Evolutionary conservation across 64 coral and sea anemone genomes (phyloP).

Genomic region (Orbicella faveolata): DNA sequence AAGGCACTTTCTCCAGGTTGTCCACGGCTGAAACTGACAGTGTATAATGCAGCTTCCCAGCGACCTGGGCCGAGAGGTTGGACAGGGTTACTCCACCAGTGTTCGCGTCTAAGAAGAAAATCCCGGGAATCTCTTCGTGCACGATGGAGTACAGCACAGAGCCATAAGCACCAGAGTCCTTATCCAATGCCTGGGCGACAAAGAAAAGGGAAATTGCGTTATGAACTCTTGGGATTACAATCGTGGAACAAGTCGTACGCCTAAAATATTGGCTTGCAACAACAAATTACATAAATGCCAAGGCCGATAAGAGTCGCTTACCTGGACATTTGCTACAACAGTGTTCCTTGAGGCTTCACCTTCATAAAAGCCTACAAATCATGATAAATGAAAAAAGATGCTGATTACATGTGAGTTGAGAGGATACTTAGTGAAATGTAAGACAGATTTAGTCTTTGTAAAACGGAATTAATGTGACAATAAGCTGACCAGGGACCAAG

Average conservation of each 20-base stretch:
- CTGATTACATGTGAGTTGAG: too few species aligned
- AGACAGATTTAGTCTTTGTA: too few species aligned
- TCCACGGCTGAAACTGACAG: conserved; percentile 39
- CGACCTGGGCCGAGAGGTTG: not conserved
- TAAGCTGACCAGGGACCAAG: too few species aligned
- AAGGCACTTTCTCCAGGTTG: conserved; percentile 35
- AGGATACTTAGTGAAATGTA: too few species aligned
- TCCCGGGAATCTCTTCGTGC: conserved; percentile 10
- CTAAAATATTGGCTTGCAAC: too few species aligned
- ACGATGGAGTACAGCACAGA: conserved; percentile 22
- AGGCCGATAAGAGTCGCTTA: not conserved
- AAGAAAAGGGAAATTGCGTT: not conserved
- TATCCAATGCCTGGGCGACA: conserved; percentile 39
- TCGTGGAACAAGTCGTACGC: not conserved
- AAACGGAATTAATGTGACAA: too few species aligned
- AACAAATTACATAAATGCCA: too few species aligned
- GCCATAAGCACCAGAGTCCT: conserved; percentile 26
- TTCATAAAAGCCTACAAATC: conserved; percentile 19
- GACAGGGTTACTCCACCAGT: conserved; percentile 37
- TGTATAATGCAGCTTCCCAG: conserved; percentile 1
- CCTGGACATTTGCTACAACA: conserved; percentile 8
- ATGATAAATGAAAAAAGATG: not conserved
- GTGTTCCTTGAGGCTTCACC: conserved; percentile 11
- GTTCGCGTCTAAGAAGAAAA: conserved; percentile 8
- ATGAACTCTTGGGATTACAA: not conserved